Percentiles rank a stretch among this genome's conserved stretches.
These are phyloP conservation scores for Thereva nobilitata DNA, from an alignment of 2,888 invertebrate species.

Conservation along the genomic window DNA sequence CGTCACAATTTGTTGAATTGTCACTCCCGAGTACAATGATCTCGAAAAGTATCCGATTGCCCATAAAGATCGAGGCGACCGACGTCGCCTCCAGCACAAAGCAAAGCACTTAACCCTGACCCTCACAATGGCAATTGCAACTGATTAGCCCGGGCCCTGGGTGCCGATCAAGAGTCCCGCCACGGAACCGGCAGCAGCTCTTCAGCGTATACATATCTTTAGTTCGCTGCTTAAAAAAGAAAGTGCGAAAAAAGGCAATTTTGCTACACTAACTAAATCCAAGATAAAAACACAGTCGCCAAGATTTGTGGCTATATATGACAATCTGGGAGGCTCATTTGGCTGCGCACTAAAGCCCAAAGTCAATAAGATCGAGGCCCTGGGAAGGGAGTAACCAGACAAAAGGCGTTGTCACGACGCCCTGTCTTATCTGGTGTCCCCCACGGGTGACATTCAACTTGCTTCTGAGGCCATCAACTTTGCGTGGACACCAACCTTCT, in stretches of 20 bases:
- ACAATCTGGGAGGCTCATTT: too few species aligned
- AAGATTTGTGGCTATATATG: too few species aligned
- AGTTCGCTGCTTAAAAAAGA: not conserved
- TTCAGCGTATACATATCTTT: not conserved
- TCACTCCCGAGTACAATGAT: too few species aligned
- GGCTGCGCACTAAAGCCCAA: too few species aligned
- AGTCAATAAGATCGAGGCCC: not conserved
- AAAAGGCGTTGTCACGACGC: not conserved
- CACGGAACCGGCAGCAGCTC: not conserved
- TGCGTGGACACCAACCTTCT: not conserved
- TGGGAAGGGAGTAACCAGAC: not conserved
- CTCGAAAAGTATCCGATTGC: too few species aligned
- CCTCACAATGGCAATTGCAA: conserved; percentile 24
- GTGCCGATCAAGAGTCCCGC: not conserved
- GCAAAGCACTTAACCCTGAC: conserved; percentile 35
- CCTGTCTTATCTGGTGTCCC: conserved; percentile 16
- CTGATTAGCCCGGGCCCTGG: conserved; percentile 24
- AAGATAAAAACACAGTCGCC: too few species aligned
- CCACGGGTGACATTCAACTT: conserved; percentile 19
- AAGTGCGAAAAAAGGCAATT: conserved; percentile 8
- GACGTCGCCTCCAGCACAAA: conserved; percentile 2
- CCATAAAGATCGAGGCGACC: too few species aligned
- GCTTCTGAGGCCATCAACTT: not conserved
- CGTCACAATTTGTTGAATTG: too few species aligned
- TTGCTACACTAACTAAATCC: too few species aligned